phyloP scores from a whole-genome alignment of 2,888 invertebrate species.

The Eucriotettix oculatus region DNA sequence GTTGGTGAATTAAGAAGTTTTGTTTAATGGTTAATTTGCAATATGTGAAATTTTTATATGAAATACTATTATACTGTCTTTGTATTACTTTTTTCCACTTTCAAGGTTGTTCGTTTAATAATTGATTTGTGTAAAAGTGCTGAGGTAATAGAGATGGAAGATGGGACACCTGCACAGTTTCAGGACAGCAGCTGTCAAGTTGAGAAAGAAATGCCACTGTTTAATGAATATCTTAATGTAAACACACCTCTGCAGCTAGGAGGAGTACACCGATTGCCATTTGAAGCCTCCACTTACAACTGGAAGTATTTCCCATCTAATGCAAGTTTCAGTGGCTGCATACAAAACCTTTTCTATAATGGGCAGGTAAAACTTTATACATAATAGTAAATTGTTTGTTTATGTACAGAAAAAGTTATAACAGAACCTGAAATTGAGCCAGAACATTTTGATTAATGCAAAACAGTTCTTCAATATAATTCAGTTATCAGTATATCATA shows the following conservation, averaged over 20 bases:
- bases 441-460: too few species aligned
- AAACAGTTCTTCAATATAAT: too few species aligned
- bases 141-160: constrained; percentile 26
- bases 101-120: constrained; percentile 27
- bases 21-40: not conserved
- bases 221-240: constrained; percentile 36
- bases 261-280: constrained; percentile 27
- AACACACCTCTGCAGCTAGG: constrained; percentile 38
- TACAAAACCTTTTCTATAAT: constrained; percentile 39
- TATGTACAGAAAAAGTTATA: too few species aligned
- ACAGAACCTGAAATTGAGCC: too few species aligned
- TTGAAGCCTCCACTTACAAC: constrained; percentile 21
- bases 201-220: constrained; percentile 29
- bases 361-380: constrained; percentile 24
- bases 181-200: constrained; percentile 31
- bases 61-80: not conserved
- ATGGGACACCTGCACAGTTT: constrained; percentile 26
- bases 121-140: constrained; percentile 32
- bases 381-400: too few species aligned
- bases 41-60: not conserved
- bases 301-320: constrained; percentile 24
- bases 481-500: too few species aligned
- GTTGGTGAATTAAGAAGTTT: not conserved
- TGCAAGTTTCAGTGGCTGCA: constrained; percentile 37
- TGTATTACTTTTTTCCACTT: not conserved